Evolutionary conservation across 2,113 vertebrate genomes (phyloP).

Genomic region (Oryzias curvinotus): DNA sequence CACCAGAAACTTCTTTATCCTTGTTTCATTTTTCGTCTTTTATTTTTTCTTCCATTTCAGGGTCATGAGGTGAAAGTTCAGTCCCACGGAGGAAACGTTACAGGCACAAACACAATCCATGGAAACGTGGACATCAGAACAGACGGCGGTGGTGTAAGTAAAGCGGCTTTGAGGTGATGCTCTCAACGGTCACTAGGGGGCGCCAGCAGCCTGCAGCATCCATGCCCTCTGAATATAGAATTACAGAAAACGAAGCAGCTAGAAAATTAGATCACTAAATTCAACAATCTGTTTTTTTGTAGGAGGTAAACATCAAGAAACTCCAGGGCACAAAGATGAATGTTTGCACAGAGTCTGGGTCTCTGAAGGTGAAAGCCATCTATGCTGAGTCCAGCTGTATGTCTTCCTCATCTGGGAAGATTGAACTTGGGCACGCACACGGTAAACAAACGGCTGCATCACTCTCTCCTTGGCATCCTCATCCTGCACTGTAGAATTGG

Average conservation of each 20-base stretch:
- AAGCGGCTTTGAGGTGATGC: neutral
- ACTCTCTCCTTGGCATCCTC: neutral
- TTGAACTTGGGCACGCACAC: conserved; percentile 87
- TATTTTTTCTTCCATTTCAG: conserved; percentile 67
- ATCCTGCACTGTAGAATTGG: neutral
- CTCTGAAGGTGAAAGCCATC: conserved; percentile 87
- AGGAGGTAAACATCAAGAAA: conserved; percentile 89
- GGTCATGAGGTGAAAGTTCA: conserved; percentile 83
- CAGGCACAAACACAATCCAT: conserved; percentile 85
- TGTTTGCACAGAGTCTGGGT: conserved; percentile 86
- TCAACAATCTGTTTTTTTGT: conserved; percentile 20
- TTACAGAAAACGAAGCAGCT: no score
- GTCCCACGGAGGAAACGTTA: conserved; percentile 85
- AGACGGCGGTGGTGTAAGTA: conserved; percentile 83
- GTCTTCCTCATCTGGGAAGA: conserved; percentile 82
- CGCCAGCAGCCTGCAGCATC: conserved; percentile 27
- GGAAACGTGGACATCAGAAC: conserved; percentile 87
- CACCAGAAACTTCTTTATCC: neutral
- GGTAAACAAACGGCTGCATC: conserved; percentile 78
- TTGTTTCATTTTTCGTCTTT: neutral
- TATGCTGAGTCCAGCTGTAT: conserved; percentile 87
- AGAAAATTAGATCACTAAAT: no score
- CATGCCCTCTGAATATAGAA: no score
- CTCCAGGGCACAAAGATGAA: conserved; percentile 88
- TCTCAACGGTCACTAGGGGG: conserved; percentile 38